These are phyloP conservation scores for Polydrusus tereticollis DNA, from an alignment of 2,888 invertebrate species.

Conservation along the genomic window DNA sequence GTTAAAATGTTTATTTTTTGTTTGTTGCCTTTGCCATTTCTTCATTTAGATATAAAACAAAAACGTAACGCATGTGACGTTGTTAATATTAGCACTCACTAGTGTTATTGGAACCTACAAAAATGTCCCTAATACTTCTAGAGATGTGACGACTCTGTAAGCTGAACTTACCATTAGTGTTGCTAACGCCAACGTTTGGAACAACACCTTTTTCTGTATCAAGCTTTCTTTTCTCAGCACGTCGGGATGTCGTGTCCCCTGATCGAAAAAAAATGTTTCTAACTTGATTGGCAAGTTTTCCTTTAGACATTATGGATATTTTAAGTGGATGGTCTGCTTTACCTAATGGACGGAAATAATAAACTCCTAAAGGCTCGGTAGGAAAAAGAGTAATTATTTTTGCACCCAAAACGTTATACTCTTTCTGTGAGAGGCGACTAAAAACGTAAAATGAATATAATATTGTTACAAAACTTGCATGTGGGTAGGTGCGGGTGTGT, in stretches of 20 bases:
- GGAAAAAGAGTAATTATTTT: constrained; percentile 35
- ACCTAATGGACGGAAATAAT: constrained; percentile 18
- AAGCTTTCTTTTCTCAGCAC: not conserved
- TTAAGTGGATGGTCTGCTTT: constrained; percentile 9
- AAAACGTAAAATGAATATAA: too few relatives aligned
- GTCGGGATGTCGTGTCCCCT: constrained; percentile 1
- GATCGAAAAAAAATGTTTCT: constrained; percentile 30
- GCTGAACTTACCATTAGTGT: too few relatives aligned
- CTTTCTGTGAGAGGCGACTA: constrained; percentile 24
- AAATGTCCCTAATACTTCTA: too few relatives aligned
- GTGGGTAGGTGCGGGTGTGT: too few relatives aligned
- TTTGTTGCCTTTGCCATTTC: too few relatives aligned
- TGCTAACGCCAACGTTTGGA: not conserved
- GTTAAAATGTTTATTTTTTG: too few relatives aligned
- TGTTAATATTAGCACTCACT: not conserved
- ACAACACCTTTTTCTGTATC: not conserved
- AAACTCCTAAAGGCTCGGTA: constrained; percentile 20
- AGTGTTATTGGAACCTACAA: too few relatives aligned
- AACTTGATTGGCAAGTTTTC: constrained; percentile 20
- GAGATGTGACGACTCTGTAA: too few relatives aligned
- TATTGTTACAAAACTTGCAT: too few relatives aligned
- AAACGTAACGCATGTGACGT: too few relatives aligned
- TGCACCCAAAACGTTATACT: constrained; percentile 14
- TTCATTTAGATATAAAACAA: too few relatives aligned
- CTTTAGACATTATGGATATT: constrained; percentile 25